phyloP scores from a whole-genome alignment of 2,888 invertebrate species.

The Azorinus chamasolen region DNA sequence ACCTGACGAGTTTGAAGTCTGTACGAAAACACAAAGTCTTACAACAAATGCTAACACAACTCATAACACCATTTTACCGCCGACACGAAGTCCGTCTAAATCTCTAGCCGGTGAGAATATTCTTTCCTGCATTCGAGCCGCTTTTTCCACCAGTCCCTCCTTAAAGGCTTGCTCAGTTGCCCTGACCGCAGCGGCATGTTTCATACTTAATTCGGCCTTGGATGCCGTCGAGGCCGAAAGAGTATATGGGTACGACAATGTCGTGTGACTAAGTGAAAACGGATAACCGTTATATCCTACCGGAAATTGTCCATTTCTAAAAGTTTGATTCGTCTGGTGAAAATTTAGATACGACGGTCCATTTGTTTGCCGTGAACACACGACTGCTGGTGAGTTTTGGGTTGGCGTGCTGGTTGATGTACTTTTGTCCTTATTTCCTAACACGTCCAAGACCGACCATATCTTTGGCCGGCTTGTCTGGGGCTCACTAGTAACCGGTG shows the following conservation, averaged over 20 bases:
- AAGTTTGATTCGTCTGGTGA: conserved; percentile 68
- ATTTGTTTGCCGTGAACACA: conserved; percentile 61
- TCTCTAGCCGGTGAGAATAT: conserved; percentile 81
- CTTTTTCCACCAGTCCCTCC: conserved; percentile 61
- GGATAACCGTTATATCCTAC: conserved; percentile 72
- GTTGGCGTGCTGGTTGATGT: conserved; percentile 48
- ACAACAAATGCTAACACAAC: neutral
- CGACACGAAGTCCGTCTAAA: conserved; percentile 75
- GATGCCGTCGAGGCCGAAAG: conserved; percentile 73
- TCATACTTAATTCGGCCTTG: conserved; percentile 61
- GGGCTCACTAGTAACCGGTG: conserved; percentile 1
- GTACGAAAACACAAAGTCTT: no score
- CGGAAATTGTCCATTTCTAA: conserved; percentile 70
- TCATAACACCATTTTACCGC: conserved; percentile 67
- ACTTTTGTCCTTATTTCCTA: conserved; percentile 60
- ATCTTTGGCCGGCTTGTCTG: conserved; percentile 70
- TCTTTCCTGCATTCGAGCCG: conserved; percentile 70
- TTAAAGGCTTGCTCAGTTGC: conserved; percentile 66
- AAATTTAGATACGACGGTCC: conserved; percentile 71
- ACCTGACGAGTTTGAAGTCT: no score
- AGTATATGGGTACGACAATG: conserved; percentile 81
- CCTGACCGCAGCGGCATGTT: conserved; percentile 58
- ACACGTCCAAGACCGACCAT: conserved; percentile 78
- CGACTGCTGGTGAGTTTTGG: conserved; percentile 63
- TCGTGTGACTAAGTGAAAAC: conserved; percentile 77